Evolutionary conservation across 1,140 invertebrate genomes (phyloP), one percentile per base, ranked within the genome.

Genomic region (Radopholus similis): DNA sequence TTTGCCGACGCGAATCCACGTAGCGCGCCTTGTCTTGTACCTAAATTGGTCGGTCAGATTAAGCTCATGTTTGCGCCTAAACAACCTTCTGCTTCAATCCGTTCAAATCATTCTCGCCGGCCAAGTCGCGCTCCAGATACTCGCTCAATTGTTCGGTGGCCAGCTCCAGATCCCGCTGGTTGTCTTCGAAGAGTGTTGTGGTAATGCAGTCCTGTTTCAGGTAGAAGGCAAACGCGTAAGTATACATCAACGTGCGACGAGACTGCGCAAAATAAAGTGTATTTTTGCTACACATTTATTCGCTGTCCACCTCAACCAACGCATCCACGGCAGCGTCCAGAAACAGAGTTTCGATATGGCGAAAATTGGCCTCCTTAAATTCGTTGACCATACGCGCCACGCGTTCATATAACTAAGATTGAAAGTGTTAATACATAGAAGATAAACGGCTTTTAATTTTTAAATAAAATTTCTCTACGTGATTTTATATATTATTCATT

Each of bases 1-100:
- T n/a, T n/a, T n/a, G n/a, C n/a, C n/a, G n/a, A n/a, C n/a, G n/a
- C n/a, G n/a, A n/a, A n/a, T n/a, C n/a, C n/a, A n/a, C n/a, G n/a
- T n/a, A n/a, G n/a, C n/a, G n/a, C n/a, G n/a, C n/a, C n/a, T n/a
- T n/a, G n/a, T n/a, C n/a, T n/a, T n/a, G n/a, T n/a, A n/a, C n/a
- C n/a, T n/a, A n/a, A n/a, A n/a, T n/a, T n/a, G n/a, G n/a, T n/a
- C n/a, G n/a, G n/a, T n/a, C n/a, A 42, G 40, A 15, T 42, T n/a
- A 42, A 42, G 40, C 21, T 42, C 40, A 97, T 84, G 97, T 94
- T 86, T 97, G 94, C 78, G 40, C 15, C 21, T n/a, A n/a, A n/a
- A n/a, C n/a, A n/a, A 97, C 94, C 87, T 95, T 96, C 85, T 97
- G 93, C 85, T 97, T 98, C 83, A 97, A 95, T 84, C 95, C 92